A percentile compares a stretch with the other conserved stretches of the same genome.
Conservation (phyloP, 2,113 vertebrate genomes). For the Aspiorhynchus laticeps region DNA sequence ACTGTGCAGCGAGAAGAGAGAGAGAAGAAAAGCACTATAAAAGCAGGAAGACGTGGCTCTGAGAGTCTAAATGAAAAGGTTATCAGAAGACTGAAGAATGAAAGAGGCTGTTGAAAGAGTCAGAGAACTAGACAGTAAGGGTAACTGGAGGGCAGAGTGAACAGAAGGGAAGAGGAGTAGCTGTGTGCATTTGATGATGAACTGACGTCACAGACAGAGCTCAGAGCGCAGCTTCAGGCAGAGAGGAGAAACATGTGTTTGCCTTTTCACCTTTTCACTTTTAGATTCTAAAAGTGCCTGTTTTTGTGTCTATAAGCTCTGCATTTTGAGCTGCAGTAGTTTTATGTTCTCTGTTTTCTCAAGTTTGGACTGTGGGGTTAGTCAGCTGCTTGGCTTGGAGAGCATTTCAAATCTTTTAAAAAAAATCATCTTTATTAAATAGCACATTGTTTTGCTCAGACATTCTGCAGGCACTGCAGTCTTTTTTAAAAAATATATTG, state of each 20-base stretch:
- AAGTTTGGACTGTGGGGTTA: neutral
- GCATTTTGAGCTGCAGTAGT: neutral
- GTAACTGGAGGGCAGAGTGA: neutral
- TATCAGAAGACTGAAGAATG: neutral
- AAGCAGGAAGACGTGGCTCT: conserved; percentile 4
- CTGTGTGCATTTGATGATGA: conserved; percentile 8
- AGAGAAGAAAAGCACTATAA: neutral
- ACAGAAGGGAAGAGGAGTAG: neutral
- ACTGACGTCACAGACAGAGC: conserved; percentile 39
- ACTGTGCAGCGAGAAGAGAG: neutral
- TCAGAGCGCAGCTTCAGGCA: neutral
- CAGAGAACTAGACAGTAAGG: neutral
- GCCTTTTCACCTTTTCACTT: conserved; percentile 19
- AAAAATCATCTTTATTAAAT: neutral
- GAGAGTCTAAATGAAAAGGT: conserved; percentile 5
- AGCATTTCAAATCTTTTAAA: neutral
- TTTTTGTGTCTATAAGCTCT: neutral
- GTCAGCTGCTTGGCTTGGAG: neutral
- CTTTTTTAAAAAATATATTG: neutral
- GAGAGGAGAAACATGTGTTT: neutral
- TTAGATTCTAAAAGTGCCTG: conserved; percentile 4
- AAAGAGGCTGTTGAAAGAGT: conserved; percentile 8
- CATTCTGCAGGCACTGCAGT: neutral
- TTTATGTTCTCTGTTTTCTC: neutral
- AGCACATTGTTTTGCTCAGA: neutral